Percentiles rank a stretch among this genome's conserved stretches.
Evolutionary conservation across 2,113 vertebrate genomes (phyloP).

Genomic region (Ameiurus melas): DNA sequence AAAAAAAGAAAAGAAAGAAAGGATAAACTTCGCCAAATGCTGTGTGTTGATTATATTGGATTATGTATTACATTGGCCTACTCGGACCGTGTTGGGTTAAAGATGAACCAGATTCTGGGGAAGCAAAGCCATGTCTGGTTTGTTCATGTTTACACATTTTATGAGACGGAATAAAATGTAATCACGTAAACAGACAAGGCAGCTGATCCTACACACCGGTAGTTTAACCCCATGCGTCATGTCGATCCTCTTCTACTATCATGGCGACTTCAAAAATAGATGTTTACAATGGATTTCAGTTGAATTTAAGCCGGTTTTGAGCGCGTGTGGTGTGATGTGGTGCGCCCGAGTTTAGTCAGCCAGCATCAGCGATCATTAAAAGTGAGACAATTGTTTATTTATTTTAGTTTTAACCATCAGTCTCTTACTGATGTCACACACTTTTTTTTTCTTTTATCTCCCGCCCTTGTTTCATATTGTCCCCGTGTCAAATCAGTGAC

Average conservation of each 20-base stretch:
- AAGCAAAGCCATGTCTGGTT: background rate
- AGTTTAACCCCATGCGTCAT: background rate
- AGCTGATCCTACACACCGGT: slow-evolving; percentile 14
- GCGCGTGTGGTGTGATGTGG: no score
- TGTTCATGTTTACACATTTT: background rate
- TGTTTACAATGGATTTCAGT: background rate
- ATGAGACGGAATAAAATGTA: background rate
- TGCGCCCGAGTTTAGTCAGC: background rate
- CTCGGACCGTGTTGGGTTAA: background rate
- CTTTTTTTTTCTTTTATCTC: background rate
- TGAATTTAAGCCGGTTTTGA: background rate
- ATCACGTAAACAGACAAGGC: slow-evolving; percentile 9
- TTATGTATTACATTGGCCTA: background rate
- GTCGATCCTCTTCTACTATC: background rate
- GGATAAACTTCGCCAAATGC: background rate
- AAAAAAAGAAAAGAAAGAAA: background rate
- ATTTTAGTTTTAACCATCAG: background rate
- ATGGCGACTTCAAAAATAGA: background rate
- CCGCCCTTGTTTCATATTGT: slow-evolving; percentile 7
- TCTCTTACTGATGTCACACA: slow-evolving; percentile 15
- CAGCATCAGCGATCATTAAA: background rate
- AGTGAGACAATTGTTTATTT: background rate
- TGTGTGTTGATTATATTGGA: background rate
- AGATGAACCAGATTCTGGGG: background rate
- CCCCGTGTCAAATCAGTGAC: slow-evolving; percentile 28